phyloP scores from a whole-genome alignment of 2,797 vertebrate species.

The Triplophysa bombifrons region DNA sequence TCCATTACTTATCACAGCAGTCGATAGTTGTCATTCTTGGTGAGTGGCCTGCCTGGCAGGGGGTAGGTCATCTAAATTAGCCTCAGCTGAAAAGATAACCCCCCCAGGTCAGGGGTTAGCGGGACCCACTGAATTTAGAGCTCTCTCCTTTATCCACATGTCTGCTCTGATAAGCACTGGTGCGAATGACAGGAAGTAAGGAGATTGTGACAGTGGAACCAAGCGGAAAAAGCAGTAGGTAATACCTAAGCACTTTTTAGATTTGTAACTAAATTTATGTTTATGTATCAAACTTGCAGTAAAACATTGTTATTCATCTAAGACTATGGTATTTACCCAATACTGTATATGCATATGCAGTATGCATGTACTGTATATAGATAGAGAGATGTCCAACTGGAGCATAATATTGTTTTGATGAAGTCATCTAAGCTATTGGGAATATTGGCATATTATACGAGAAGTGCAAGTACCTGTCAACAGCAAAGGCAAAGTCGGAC shows the following conservation, averaged over 20 bases:
- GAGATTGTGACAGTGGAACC: conserved; percentile 71
- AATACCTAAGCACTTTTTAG: conserved; percentile 46
- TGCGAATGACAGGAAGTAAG: conserved; percentile 73
- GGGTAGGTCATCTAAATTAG: conserved; percentile 74
- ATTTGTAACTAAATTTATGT: background rate
- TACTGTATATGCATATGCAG: background rate
- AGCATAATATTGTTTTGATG: conserved; percentile 18
- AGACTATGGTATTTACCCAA: too few species aligned
- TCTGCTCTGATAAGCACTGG: conserved; percentile 79
- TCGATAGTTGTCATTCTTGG: conserved; percentile 60
- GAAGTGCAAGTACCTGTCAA: conserved; percentile 23
- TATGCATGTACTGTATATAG: too few species aligned
- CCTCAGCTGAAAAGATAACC: conserved; percentile 80
- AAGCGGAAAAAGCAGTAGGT: conserved; percentile 44
- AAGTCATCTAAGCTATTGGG: background rate
- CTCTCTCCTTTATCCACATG: conserved; percentile 75
- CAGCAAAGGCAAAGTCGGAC: conserved; percentile 25
- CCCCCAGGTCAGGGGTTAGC: conserved; percentile 74
- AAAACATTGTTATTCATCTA: too few species aligned
- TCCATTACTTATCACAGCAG: conserved; percentile 73
- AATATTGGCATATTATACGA: background rate
- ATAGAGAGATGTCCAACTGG: too few species aligned
- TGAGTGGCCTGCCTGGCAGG: conserved; percentile 71
- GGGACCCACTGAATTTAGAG: conserved; percentile 78
- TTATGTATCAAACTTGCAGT: background rate